Base-by-base conservation (phyloP, 2,797 vertebrate genomes). In the Nannoperca australis region DNA sequence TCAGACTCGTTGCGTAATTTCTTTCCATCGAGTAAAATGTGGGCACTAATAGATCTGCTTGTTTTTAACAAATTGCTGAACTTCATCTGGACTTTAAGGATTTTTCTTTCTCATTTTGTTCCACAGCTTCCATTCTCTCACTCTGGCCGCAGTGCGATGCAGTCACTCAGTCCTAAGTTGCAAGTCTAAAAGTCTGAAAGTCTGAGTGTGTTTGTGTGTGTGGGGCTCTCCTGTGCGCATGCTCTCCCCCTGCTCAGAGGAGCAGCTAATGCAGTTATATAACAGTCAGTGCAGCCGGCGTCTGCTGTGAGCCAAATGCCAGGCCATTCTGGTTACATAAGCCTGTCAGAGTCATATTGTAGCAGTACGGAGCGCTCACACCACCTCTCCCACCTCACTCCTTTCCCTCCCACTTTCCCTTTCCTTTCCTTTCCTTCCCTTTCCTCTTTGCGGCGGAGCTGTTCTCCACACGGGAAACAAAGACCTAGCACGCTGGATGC, bases 231-330 rank as follows among this genome's bases (percentile, higher is more conserved):
- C 49, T 68, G 68, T 91, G 93, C 89, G 91, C 93, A 94, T 93
- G 93, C 92, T 88, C 89, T 11, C 70, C 14, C 73, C 61, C 77
- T 65, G 88, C 91, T 94, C 92, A 89, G 92, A 93, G 90, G 81
- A 93, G 92, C 92, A 88, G 91, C 92, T 95, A 94, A 95, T 94
- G 93, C 93, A 91, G 94, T 96, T 96, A 95, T 93, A 93, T 95
- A 95, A 96, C 91, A 94, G 91, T 74, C 86, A 90, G 89, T 86
- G 92, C 91, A 94, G 93, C 91, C 90, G 87, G 89, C 83, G 93
- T 95, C 94, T 95, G 93, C 94, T 95, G 91, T 87, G 94, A 93
- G 93, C 92, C 85, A 91, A 94, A 93, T 91, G 93, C 93, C 89
- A 94, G 93, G 91, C 93, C 92, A 87, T 90, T 84, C 86, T 89